Conservation (phyloP, 2,113 vertebrate genomes). For the Rhinolophus sinicus region DNA sequence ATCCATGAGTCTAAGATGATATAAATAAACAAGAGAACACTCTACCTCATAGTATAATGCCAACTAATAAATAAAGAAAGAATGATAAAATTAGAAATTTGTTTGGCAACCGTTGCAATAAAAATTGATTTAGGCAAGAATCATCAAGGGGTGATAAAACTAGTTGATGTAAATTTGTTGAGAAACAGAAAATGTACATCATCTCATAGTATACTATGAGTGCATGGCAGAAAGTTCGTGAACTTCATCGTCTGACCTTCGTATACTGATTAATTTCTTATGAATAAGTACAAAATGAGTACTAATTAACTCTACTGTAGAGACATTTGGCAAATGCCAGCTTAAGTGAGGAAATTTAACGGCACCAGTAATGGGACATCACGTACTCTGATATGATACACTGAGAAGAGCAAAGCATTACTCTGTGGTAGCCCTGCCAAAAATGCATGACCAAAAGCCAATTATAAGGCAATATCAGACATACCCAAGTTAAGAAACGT, state of each 20-base stretch:
- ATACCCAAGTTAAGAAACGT: neutral
- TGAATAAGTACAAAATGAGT: constrained; percentile 26
- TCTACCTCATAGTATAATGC: neutral
- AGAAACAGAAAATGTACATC: neutral
- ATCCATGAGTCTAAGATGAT: neutral
- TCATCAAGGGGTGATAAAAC: neutral
- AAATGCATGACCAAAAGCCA: neutral
- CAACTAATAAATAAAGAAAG: neutral
- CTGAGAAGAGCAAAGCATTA: neutral
- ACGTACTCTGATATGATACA: neutral
- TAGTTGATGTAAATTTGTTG: neutral
- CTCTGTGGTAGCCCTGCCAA: neutral
- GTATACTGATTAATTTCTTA: constrained; percentile 18
- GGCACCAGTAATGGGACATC: neutral
- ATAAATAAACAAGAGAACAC: neutral
- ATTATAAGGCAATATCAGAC: neutral
- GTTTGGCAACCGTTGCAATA: neutral
- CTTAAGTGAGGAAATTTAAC: neutral
- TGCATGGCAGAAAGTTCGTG: too few relatives aligned
- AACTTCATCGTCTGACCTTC: neutral
- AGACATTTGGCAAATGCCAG: neutral
- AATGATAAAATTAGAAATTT: neutral
- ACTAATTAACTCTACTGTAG: constrained; percentile 3
- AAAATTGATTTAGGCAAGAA: constrained; percentile 43
- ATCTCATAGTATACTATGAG: neutral